Percentiles rank a stretch among this genome's conserved stretches.
Evolutionary conservation across 2,888 invertebrate genomes (phyloP).

Genomic region (Orthosia gracilis): DNA sequence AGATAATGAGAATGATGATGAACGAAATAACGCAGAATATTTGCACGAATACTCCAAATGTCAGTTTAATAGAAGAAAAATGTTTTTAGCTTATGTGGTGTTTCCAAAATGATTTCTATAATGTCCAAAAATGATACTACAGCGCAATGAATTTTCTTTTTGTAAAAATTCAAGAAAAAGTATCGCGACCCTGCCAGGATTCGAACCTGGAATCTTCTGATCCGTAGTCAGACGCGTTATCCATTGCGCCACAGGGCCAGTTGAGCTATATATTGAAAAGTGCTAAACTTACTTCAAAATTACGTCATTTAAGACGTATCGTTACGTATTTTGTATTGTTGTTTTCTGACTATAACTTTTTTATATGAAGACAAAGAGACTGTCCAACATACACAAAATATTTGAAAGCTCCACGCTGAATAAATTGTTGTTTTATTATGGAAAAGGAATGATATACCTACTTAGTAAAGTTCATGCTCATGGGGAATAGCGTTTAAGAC

Average conservation of each 20-base stretch:
- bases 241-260: conserved; percentile 92
- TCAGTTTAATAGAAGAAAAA: too few relatives aligned
- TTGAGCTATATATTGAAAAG: background rate
- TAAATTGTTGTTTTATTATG: background rate
- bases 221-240: conserved; percentile 94
- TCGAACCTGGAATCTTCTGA: conserved; percentile 94
- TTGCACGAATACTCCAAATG: too few relatives aligned
- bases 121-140: too few relatives aligned
- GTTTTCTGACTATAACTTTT: background rate
- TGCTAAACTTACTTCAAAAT: background rate
- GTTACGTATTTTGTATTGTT: background rate
- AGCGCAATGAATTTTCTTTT: too few relatives aligned
- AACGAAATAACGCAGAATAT: too few relatives aligned
- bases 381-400: background rate
- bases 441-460: background rate
- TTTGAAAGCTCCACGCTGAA: background rate
- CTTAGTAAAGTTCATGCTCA: background rate
- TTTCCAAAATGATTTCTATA: too few relatives aligned
- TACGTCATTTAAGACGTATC: background rate
- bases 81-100: too few relatives aligned
- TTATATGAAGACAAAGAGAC: background rate
- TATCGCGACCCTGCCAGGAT: conserved; percentile 92
- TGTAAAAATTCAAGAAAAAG: background rate
- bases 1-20: too few relatives aligned
- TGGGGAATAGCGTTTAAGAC: background rate